phyloP scores from a whole-genome alignment of 2,888 invertebrate genomes.

The Eurytoma adleriae region DNA sequence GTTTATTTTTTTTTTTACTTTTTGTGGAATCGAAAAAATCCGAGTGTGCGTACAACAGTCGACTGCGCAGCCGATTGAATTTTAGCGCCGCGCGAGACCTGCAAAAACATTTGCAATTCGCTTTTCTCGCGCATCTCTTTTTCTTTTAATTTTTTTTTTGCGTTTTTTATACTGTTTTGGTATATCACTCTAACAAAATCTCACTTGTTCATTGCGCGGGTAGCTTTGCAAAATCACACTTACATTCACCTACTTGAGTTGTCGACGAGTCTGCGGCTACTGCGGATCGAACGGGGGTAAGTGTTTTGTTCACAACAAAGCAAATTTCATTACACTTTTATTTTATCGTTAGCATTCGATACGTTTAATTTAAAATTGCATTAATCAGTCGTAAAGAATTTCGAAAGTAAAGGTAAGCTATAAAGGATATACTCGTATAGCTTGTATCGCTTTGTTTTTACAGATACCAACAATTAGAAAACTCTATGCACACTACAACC shows the following conservation, averaged over 20 bases:
- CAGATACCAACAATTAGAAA: slow-evolving; percentile 17
- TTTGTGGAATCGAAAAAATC: slow-evolving; percentile 16
- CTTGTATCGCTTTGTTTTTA: too few species aligned
- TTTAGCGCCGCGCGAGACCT: slow-evolving; percentile 40
- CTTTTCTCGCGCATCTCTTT: neutral
- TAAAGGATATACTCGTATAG: too few species aligned
- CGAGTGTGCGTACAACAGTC: slow-evolving; percentile 55
- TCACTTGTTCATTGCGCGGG: slow-evolving; percentile 46
- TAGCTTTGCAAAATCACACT: neutral
- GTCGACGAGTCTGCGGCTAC: too few species aligned
- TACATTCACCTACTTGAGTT: too few species aligned
- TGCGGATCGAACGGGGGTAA: neutral
- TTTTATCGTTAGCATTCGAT: neutral
- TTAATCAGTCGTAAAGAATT: slow-evolving; percentile 52
- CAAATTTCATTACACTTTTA: slow-evolving; percentile 16
- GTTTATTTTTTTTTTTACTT: slow-evolving; percentile 39
- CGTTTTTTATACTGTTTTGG: slow-evolving; percentile 13
- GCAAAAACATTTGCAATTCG: slow-evolving; percentile 33
- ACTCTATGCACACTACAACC: slow-evolving; percentile 44
- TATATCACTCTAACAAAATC: slow-evolving; percentile 48
- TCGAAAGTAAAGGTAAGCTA: slow-evolving; percentile 43
- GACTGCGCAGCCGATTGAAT: slow-evolving; percentile 53
- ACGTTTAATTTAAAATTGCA: slow-evolving; percentile 19
- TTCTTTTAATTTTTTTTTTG: slow-evolving; percentile 18
- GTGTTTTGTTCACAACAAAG: slow-evolving; percentile 5